Conservation (phyloP, 2,888 invertebrate genomes). For the Lysandra bellargus region DNA sequence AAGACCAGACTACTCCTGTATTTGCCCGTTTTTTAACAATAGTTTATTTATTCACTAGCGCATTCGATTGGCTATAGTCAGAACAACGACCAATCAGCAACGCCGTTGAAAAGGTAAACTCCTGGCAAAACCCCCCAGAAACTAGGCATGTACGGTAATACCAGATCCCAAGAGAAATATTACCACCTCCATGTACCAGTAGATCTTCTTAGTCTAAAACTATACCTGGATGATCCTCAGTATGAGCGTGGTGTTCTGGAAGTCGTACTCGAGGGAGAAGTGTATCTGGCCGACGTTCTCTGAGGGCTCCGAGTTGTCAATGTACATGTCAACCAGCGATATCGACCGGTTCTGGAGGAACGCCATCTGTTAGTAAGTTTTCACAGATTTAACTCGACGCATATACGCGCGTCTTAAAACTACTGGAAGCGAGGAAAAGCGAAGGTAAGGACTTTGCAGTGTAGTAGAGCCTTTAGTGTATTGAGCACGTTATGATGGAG, state of each 20-base stretch:
- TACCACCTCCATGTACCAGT: no score
- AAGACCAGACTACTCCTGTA: not conserved
- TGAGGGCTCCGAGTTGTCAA: slow-evolving; percentile 94
- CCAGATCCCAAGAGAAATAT: no score
- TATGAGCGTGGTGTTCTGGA: slow-evolving; percentile 94
- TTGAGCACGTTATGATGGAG: no score
- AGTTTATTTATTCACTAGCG: no score
- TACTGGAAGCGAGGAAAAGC: slow-evolving; percentile 19
- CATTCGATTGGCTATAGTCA: no score
- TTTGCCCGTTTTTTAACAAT: no score
- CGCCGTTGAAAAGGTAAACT: no score
- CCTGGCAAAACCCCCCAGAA: no score
- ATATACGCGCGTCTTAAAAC: slow-evolving; percentile 28
- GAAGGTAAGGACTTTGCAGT: not conserved
- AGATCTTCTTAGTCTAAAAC: not conserved
- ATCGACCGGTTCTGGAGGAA: slow-evolving; percentile 94
- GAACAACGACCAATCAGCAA: no score
- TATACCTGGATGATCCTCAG: slow-evolving; percentile 92
- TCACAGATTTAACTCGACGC: slow-evolving; percentile 54
- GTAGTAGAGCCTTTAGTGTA: no score
- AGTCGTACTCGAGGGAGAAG: slow-evolving; percentile 96
- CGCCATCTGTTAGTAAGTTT: slow-evolving; percentile 78
- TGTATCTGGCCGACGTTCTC: slow-evolving; percentile 97
- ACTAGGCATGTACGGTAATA: no score
- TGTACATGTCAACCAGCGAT: slow-evolving; percentile 96